These are phyloP conservation scores for Pedetes capensis DNA, from an alignment of 2,113 vertebrate genomes.

Conservation along the genomic window DNA sequence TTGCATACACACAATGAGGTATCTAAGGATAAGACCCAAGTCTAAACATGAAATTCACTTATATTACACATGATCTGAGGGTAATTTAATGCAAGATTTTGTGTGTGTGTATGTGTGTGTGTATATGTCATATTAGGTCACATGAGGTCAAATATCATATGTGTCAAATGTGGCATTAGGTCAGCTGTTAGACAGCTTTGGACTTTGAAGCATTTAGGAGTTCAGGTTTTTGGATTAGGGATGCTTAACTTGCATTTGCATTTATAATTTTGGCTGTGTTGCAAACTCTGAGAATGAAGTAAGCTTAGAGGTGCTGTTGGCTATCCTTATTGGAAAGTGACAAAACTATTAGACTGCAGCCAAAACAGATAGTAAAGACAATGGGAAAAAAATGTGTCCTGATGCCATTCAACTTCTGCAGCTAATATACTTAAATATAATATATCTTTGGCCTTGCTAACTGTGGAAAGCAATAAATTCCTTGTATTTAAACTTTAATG, in stretches of 20 bases:
- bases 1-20: background rate
- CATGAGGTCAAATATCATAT: background rate
- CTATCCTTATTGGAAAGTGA: background rate
- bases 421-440: background rate
- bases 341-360: background rate
- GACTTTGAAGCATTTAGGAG: background rate
- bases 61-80: background rate
- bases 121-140: no score
- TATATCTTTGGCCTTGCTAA: background rate
- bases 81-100: background rate
- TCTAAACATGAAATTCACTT: background rate
- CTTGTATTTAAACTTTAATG: background rate
- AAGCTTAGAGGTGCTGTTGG: background rate
- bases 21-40: background rate
- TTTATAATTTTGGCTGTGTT: background rate
- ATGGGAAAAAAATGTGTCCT: background rate
- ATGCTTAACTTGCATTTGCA: background rate
- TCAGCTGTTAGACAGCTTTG: background rate
- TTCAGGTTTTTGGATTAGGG: background rate
- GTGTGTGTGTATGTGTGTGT: background rate
- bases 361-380: background rate
- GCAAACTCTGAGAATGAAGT: background rate
- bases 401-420: background rate
- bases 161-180: background rate
- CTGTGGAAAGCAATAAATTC: background rate